These are phyloP conservation scores for Sacculina carcini DNA, from an alignment of 2,888 invertebrate species.

Conservation along the genomic window DNA sequence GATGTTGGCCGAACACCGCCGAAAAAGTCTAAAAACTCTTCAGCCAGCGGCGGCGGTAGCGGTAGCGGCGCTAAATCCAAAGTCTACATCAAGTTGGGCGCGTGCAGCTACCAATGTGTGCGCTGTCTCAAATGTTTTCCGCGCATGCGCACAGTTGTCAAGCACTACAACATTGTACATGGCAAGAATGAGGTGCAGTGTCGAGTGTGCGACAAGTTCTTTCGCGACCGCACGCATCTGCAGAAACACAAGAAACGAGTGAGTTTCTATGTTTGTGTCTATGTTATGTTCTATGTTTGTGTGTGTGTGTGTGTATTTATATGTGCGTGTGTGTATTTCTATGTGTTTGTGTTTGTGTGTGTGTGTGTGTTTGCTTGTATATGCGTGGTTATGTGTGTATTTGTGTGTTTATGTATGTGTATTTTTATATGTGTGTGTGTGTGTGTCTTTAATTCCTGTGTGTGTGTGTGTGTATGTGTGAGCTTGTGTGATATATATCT, in stretches of 20 bases:
- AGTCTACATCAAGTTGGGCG: neutral
- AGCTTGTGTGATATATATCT: no score
- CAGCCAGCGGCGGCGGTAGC: neutral
- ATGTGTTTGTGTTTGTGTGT: no score
- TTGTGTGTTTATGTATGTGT: no score
- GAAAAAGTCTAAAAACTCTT: neutral
- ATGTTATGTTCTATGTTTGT: no score
- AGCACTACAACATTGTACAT: slow-evolving; percentile 1
- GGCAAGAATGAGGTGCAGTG: neutral
- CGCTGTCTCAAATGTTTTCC: neutral
- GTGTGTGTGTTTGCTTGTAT: no score
- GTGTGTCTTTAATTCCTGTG: no score
- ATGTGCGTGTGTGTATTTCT: no score
- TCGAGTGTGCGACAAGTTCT: neutral
- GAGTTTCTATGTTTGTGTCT: no score
- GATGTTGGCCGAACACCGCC: neutral
- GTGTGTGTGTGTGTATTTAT: no score
- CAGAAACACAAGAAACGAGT: neutral
- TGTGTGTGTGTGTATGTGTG: no score
- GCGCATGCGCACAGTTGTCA: neutral
- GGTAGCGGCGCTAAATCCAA: neutral
- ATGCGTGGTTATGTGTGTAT: no score
- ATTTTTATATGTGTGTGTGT: no score
- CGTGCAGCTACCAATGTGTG: neutral
- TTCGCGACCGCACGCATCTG: neutral